Conservation (phyloP, 2,888 invertebrate species). For the Apodemia hepburni region DNA sequence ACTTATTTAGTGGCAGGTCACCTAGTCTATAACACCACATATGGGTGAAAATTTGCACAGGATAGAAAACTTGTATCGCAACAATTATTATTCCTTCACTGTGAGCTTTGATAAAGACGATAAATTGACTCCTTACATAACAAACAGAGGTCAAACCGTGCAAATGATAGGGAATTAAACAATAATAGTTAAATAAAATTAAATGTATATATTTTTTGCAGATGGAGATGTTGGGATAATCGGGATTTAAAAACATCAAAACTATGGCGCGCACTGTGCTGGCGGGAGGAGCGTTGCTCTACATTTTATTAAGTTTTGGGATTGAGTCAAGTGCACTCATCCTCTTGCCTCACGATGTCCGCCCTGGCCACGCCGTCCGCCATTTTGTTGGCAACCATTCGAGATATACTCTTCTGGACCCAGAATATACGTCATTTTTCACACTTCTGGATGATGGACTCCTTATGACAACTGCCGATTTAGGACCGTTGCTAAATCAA, state of each 20-base stretch:
- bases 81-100: no score
- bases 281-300: conserved; percentile 64
- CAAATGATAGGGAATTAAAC: no score
- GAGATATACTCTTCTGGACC: conserved; percentile 83
- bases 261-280: conserved; percentile 63
- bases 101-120: no score
- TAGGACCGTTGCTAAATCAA: conserved; percentile 89
- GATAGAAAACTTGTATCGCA: no score
- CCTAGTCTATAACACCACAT: no score
- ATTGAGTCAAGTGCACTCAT: conserved; percentile 65
- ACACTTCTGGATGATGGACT: conserved; percentile 93
- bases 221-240: conserved; percentile 69
- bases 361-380: conserved; percentile 93
- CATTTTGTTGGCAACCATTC: conserved; percentile 83
- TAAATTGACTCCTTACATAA: no score
- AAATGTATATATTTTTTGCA: conserved; percentile 40
- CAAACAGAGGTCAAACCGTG: no score
- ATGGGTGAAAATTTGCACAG: no score
- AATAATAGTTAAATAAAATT: no score
- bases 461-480: conserved; percentile 94
- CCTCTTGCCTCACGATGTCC: conserved; percentile 93
- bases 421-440: conserved; percentile 91
- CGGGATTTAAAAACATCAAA: conserved; percentile 39
- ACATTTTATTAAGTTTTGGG: conserved; percentile 49
- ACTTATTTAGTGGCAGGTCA: no score